Conservation (phyloP, 2,888 invertebrate species). For the Tachina grossa region DNA sequence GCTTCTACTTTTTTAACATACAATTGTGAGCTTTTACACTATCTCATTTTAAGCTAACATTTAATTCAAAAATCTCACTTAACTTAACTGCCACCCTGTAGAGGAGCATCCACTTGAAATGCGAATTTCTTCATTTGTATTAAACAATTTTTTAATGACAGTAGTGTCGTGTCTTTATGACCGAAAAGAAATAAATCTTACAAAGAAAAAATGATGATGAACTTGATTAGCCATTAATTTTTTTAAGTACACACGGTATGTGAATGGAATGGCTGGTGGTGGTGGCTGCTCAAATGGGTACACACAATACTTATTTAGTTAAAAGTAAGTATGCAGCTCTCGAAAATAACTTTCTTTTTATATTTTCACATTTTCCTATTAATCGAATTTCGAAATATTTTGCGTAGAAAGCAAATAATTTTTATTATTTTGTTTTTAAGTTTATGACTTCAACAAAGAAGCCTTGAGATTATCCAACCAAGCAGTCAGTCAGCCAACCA, state of each 20-base stretch:
- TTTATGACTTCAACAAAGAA: constrained; percentile 65
- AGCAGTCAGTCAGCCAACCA: constrained; percentile 54
- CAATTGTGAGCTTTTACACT: no score
- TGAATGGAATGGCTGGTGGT: neutral
- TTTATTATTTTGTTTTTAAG: constrained; percentile 63
- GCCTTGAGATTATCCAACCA: constrained; percentile 60
- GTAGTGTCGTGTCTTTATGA: constrained; percentile 63
- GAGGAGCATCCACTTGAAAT: constrained; percentile 12
- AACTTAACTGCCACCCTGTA: neutral
- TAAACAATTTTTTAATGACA: constrained; percentile 57
- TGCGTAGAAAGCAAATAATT: constrained; percentile 70
- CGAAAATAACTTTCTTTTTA: constrained; percentile 49
- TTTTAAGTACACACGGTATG: constrained; percentile 32
- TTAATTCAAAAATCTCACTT: neutral
- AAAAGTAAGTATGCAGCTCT: constrained; percentile 4
- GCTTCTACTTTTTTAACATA: no score
- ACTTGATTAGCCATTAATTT: constrained; percentile 72
- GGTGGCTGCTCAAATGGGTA: neutral
- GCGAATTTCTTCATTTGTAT: constrained; percentile 58
- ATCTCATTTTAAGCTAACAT: neutral
- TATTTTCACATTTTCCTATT: constrained; percentile 66
- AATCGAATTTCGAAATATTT: constrained; percentile 71
- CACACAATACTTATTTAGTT: neutral
- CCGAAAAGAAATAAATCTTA: constrained; percentile 47
- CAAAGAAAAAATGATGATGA: constrained; percentile 57